Evolutionary conservation across 2,888 invertebrate species (phyloP).

Genomic region (Antitype chi): DNA sequence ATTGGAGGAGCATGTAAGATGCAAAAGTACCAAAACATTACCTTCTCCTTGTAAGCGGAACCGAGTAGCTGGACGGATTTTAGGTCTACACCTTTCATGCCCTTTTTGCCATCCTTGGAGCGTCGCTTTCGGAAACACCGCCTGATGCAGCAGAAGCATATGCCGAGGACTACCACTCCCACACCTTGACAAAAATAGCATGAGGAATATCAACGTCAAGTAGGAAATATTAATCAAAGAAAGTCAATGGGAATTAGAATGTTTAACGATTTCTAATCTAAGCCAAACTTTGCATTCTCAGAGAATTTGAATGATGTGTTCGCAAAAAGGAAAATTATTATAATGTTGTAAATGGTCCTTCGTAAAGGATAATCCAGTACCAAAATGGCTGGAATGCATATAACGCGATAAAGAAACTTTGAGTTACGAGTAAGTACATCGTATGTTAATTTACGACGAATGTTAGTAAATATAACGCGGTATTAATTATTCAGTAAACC

Average conservation of each 20-base stretch:
- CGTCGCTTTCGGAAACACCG: conserved; percentile 97
- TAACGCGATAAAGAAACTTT: background rate
- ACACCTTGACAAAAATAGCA: conserved; percentile 88
- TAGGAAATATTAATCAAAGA: background rate
- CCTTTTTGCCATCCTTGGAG: conserved; percentile 98
- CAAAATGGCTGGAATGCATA: background rate
- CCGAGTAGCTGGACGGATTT: conserved; percentile 99
- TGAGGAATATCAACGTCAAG: background rate
- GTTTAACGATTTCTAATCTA: background rate
- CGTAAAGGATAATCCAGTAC: conserved; percentile 1
- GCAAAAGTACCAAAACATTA: conserved; percentile 88
- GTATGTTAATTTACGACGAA: background rate
- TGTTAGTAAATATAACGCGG: conserved; percentile 12
- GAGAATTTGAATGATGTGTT: conserved; percentile 9
- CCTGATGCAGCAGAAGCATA: conserved; percentile 98
- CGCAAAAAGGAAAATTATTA: conserved; percentile 20
- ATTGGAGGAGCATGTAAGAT: conserved; percentile 1
- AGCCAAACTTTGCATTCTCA: background rate
- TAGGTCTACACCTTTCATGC: conserved; percentile 98
- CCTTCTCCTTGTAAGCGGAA: conserved; percentile 99
- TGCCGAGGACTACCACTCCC: conserved; percentile 94
- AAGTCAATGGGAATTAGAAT: background rate
- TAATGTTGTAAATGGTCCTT: background rate
- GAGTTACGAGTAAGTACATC: conserved; percentile 3
- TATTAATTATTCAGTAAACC: conserved; percentile 7